Evolutionary conservation across 2,888 invertebrate species (phyloP).

Genomic region (Meiosimyza platycephala): DNA sequence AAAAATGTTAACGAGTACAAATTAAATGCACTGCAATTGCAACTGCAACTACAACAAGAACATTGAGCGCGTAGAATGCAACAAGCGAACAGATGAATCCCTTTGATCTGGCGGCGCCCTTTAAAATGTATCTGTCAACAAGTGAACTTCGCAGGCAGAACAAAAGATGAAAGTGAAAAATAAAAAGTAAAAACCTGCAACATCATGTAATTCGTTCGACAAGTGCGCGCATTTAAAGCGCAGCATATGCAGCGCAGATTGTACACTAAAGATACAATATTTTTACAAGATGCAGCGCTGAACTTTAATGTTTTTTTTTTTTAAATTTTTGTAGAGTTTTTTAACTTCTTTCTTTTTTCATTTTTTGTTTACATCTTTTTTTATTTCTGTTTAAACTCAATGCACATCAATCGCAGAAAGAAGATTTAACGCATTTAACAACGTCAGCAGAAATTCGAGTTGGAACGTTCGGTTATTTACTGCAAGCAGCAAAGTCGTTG

Average conservation of each 20-base stretch:
- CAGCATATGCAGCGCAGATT: constrained; percentile 58
- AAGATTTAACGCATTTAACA: constrained; percentile 3
- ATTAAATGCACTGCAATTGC: too few relatives aligned
- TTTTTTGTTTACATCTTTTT: constrained; percentile 31
- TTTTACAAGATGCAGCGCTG: constrained; percentile 17
- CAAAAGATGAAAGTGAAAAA: constrained; percentile 27
- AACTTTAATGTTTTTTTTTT: constrained; percentile 10
- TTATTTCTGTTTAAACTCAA: constrained; percentile 61
- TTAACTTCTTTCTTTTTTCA: not conserved
- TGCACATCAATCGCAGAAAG: constrained; percentile 56
- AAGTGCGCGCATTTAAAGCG: constrained; percentile 18
- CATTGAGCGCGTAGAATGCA: too few relatives aligned
- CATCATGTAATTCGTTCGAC: constrained; percentile 52
- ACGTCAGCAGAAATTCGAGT: too few relatives aligned
- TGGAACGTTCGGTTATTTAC: too few relatives aligned
- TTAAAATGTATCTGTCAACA: constrained; percentile 26
- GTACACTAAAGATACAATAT: constrained; percentile 37
- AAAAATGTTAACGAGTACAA: too few relatives aligned
- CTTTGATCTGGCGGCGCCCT: constrained; percentile 26
- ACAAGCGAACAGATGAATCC: too few relatives aligned
- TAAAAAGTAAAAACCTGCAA: constrained; percentile 29
- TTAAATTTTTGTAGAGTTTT: not conserved
- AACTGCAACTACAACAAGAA: too few relatives aligned
- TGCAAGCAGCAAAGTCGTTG: too few relatives aligned
- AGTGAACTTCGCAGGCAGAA: constrained; percentile 32